Base-by-base conservation (phyloP, 2,888 invertebrate species). In the Idaea dimidiata region DNA sequence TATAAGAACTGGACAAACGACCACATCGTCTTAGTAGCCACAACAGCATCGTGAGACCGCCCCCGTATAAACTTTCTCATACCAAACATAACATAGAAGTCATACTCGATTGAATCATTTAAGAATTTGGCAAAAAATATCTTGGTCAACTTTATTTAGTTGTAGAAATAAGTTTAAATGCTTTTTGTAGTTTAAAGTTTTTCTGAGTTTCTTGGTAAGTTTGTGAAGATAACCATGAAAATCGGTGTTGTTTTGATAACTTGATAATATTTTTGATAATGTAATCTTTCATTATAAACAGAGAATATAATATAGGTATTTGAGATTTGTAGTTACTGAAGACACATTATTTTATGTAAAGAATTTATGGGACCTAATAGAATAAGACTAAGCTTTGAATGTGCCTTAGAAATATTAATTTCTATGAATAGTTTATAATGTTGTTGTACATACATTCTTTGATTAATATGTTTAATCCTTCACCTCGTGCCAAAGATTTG, bases 11-110 rank as follows among this genome's bases (percentile, higher is more conserved):
- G 43, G 43, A 43, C 43, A 43, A 43, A 43, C 43, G n/a, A n/a
- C n/a, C n/a, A 43, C 10, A 43, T 43, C 43, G 43, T 43, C 43
- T 43, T 10, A 43, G 43, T 43, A 43, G 43, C 43, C 14, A 1
- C 33, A 6, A 43, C 43, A 43, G 43, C 10, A 70, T 72, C 85
- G 87, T 87, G 87, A 72, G 86, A 86, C 77, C 80, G 76, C 78
- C 81, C 72, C 71, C 66, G 58, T 58, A 32, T 68, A 65, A 61
- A 72, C 74, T 77, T 85, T 87, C 85, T 80, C 87, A 86, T 84
- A 75, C 72, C 65, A 63, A 60, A 66, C 56, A 68, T 60, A 67
- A 62, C 62, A 61, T 67, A 72, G 66, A 67, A 62, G 62, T 70
- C 69, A 73, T 73, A 69, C 75, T 73, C 71, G 75, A 76, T 71